phyloP scores from a whole-genome alignment of 2,113 vertebrate genomes.

The Camelus dromedarius region DNA sequence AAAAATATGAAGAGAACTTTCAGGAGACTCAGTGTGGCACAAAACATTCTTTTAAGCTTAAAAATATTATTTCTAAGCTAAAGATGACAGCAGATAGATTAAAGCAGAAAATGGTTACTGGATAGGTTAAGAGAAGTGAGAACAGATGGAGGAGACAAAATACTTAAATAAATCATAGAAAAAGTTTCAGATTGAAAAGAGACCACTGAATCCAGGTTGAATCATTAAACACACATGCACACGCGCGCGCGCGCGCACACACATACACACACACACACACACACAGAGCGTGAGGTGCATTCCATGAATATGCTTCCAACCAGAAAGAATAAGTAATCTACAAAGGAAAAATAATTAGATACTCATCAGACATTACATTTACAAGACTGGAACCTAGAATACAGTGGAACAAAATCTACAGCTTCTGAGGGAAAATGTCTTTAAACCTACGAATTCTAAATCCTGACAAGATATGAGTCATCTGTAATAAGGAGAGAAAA shows the following conservation, averaged over 20 bases:
- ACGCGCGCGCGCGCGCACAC: neutral
- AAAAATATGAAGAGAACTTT: neutral
- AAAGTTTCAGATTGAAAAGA: neutral
- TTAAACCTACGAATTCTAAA: neutral
- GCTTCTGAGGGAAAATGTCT: neutral
- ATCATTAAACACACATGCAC: neutral
- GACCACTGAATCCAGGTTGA: too few relatives aligned
- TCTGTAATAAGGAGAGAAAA: neutral
- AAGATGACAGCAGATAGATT: neutral
- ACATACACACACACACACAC: neutral
- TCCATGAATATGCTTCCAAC: neutral
- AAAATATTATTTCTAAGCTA: neutral
- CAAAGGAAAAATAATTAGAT: neutral
- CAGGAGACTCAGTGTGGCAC: neutral
- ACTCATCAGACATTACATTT: neutral
- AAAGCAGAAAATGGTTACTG: neutral
- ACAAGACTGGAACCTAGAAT: too few relatives aligned
- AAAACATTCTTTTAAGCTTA: neutral
- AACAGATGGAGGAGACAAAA: neutral
- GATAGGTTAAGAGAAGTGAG: neutral
- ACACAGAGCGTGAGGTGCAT: neutral
- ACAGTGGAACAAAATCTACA: neutral
- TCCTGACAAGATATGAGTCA: neutral
- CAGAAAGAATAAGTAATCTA: neutral
- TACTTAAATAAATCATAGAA: neutral